Percentiles rank a stretch among this genome's conserved stretches.
phyloP scores from a whole-genome alignment of 2,888 invertebrate species.

The Lissocephala sabroskyi region DNA sequence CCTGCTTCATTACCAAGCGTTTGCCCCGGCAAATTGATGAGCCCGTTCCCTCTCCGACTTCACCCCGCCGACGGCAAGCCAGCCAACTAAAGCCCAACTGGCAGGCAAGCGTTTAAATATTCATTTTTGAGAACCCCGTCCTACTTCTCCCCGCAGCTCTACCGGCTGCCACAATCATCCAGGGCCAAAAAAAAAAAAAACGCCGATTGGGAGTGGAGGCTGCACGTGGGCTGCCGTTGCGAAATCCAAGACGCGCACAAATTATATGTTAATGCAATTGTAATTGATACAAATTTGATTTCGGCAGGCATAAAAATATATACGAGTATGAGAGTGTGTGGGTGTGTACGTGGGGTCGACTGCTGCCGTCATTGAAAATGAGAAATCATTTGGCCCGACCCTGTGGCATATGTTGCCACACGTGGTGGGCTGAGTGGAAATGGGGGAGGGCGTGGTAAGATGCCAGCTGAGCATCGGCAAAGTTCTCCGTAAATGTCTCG shows the following conservation, averaged over 20 bases:
- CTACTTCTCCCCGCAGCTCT: background rate
- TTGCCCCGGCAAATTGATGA: no score
- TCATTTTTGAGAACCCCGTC: slow-evolving; percentile 13
- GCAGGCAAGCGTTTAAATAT: slow-evolving; percentile 32
- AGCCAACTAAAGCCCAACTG: no score
- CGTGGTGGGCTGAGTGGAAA: no score
- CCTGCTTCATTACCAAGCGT: no score
- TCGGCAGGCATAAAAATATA: slow-evolving; percentile 41
- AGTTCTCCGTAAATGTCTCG: slow-evolving; percentile 9
- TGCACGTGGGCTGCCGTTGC: no score
- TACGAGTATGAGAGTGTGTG: slow-evolving; percentile 15
- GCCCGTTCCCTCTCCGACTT: no score
- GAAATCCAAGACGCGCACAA: slow-evolving; percentile 45
- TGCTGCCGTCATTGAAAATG: slow-evolving; percentile 43
- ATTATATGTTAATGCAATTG: slow-evolving; percentile 65
- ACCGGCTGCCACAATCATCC: background rate
- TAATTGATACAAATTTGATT: slow-evolving; percentile 68
- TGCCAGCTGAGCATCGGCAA: slow-evolving; percentile 24
- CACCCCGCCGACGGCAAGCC: no score
- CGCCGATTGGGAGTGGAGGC: no score
- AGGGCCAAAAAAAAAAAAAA: no score
- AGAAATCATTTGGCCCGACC: slow-evolving; percentile 47
- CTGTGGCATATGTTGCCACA: slow-evolving; percentile 42
- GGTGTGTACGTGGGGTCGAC: background rate
- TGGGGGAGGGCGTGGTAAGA: slow-evolving; percentile 8